Base-by-base conservation (phyloP, 2,113 vertebrate genomes). In the Sisor rabdophorus region DNA sequence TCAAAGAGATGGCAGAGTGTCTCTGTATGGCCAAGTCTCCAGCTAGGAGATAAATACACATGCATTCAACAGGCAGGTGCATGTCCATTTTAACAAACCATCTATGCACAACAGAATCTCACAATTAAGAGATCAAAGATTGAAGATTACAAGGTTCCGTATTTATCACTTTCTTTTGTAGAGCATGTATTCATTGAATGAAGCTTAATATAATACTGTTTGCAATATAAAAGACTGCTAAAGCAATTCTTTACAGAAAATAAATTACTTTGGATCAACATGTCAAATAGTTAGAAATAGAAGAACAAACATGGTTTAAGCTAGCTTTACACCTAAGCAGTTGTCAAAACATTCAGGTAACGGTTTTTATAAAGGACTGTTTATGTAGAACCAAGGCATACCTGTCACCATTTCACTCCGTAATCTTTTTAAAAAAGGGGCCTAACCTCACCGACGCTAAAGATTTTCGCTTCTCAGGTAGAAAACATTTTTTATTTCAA, bases 1-100 rank as follows among this genome's bases (percentile, higher is more conserved):
- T 92, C 89, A 92, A 91, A 91, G 89, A 85, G 86, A 89, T 85
- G 84, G 83, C 85, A 88, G 89, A 78, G 83, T 85, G 88, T 85
- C 76, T 91, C 85, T 85, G 87, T 87, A 86, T 89, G 85, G 88
- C 83, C 79, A 79, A 81, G 86, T 90, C 89, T 90, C 90, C 80
- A 79, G 86, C 81, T 87, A 86, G 79, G 78, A 83, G 88, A 90
- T 87, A 82, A 89, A 90, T 88, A 89, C 87, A 53, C 78, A 82
- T 71, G 81, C 85, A 87, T 87, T 89, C 79, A 88, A 81, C 84
- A 82, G 74, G 52, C 85, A 85, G 84, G 79, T 85, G 81, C 77
- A 67, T 16, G 20, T 60, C n/a, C 44, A 28, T 73, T 76, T 73
- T 15, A 80, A 65, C 73, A 79, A 76, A 79, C 76, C 73, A 40